Evolutionary conservation across 2,797 vertebrate species (phyloP).

Genomic region (Momotus momota): DNA sequence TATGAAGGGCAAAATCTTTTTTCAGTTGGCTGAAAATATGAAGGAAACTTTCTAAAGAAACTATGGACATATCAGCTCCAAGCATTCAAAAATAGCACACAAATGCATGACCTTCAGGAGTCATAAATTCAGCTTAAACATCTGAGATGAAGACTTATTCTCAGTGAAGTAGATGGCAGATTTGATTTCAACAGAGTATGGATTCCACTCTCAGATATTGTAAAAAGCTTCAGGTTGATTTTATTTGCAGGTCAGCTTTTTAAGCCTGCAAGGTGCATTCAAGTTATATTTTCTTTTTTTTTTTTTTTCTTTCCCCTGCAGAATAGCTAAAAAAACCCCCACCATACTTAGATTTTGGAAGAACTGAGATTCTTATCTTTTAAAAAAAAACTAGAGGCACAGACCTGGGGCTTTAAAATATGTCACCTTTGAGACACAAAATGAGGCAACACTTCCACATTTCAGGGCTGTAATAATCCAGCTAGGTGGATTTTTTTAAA

Average conservation of each 20-base stretch:
- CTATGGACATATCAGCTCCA: background rate
- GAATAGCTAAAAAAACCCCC: background rate
- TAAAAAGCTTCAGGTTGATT: slow-evolving; percentile 23
- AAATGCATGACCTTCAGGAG: background rate
- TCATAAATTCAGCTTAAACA: slow-evolving; percentile 16
- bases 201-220: background rate
- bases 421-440: background rate
- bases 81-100: background rate
- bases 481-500: background rate
- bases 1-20: background rate
- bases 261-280: background rate
- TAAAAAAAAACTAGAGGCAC: background rate
- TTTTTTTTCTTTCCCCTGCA: background rate
- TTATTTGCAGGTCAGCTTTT: slow-evolving; percentile 25
- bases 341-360: background rate
- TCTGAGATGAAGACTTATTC: slow-evolving; percentile 23
- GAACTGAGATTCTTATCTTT: background rate
- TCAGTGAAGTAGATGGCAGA: slow-evolving; percentile 7
- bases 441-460: background rate
- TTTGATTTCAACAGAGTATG: slow-evolving; percentile 33
- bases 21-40: background rate
- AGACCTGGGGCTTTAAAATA: background rate
- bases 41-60: background rate
- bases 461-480: background rate
- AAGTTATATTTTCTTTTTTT: background rate